Conservation (phyloP, 2,113 vertebrate genomes). For the Physeter macrocephalus region DNA sequence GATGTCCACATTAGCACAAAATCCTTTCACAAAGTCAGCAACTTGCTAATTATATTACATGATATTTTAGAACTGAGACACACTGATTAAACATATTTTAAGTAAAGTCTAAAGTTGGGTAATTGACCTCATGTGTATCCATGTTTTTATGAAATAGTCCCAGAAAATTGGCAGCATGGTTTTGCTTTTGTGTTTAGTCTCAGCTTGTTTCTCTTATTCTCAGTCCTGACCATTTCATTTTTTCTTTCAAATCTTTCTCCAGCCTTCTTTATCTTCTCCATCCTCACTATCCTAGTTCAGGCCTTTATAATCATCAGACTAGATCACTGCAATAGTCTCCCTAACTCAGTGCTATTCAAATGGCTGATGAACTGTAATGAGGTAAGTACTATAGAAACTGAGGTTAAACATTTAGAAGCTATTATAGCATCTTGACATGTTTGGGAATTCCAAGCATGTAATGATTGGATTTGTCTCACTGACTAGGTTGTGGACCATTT, state of each 20-base stretch:
- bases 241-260: background rate
- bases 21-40: background rate
- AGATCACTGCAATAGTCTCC: background rate
- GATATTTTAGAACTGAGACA: conserved; percentile 42
- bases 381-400: background rate
- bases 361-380: background rate
- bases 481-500: background rate
- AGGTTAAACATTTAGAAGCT: background rate
- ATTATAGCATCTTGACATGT: background rate
- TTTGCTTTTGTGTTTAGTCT: conserved; percentile 40
- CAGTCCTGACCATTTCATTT: background rate
- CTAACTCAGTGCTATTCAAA: background rate
- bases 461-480: background rate
- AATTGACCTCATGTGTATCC: background rate
- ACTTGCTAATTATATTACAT: conserved; percentile 20
- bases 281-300: background rate
- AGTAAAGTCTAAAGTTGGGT: background rate
- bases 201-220: conserved; percentile 15
- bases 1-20: background rate
- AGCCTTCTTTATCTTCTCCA: background rate
- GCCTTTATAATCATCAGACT: background rate
- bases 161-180: background rate
- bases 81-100: conserved; percentile 38
- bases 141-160: conserved; percentile 3
- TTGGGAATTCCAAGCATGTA: background rate